Base-by-base conservation (phyloP, 2,113 vertebrate species). In the Proteles cristata region DNA sequence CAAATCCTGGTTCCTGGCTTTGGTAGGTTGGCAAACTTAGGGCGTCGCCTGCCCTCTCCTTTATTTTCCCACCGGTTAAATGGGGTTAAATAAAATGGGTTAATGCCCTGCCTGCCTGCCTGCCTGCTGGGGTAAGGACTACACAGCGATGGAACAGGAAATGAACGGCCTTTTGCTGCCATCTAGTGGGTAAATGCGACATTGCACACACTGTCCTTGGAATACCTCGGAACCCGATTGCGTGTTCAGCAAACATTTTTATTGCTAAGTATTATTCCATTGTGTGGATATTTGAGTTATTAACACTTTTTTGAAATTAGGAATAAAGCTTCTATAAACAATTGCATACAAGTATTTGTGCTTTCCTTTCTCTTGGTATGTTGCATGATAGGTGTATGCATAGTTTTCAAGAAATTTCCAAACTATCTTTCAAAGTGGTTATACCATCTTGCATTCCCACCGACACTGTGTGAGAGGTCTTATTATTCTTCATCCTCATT, bases 111-210 rank as follows among this genome's bases (percentile, higher is more conserved):
- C 7, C 21, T 17, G 12, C 15, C 11, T 19, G n/a, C 21, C 11
- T 19, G n/a, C 21, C 17, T 5, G 17, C 66, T 68, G 39, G 33
- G 10, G 31, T 11, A 15, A 50, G 74, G 31, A 4, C 35, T 58
- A 63, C 2, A 7, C 11, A 31, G 6, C 0, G 1, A 19, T 8
- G 1, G 31, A 35, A 45, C 17, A 31, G 68, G 68, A 31, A 33
- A 31, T 63, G 31, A 65, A 12, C 50, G 50, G 17, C 17, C 66
- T 23, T 94, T 92, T 96, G 77, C 63, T 50, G 61, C 79, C 95
- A 76, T 33, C 97, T 95, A 89, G 66, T 96, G 94, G 5, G 12
- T 1, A 0, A 35, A 33, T 23, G 10, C 0, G 33, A 39, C 11
- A 87, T 92, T 74, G 66, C 90, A 90, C 0, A 1, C 7, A 25